Evolutionary conservation across 2,888 invertebrate genomes (phyloP), one percentile per base, ranked within the genome.

Genomic region (Punctoribates punctum): DNA sequence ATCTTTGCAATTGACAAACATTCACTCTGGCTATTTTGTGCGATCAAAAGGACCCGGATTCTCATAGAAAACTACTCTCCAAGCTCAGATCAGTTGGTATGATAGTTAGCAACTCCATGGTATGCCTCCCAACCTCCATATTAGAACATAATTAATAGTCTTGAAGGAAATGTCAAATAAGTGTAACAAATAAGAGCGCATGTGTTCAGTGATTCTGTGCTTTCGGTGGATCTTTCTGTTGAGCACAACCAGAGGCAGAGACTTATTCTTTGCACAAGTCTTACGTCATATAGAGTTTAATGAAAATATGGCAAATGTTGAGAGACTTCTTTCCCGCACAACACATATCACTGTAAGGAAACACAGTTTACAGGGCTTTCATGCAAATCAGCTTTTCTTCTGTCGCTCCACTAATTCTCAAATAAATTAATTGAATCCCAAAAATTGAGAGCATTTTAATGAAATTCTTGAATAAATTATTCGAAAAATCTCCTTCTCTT

Each of bases 101-200:
- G 2, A 23, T 23, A 25, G 9, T n/a, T 20, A 51, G n/a, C 6
- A 11, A 25, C 57, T 23, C 20, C 57, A 57, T 57, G 34, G 17
- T 27, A n/a, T 20, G 8, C 27, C 62, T 15, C 62, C 62, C 15
- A 34, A 17, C 62, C 62, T 62, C 34, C 29, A 20, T 27, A 29
- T 27, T 29, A 29, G 27, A 27, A 62, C 62, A 62, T 62, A 25
- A 29, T 62, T 62, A 62, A 34, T 62, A 62, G 62, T 62, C 15
- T 57, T 60, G 60, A 62, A 62, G 62, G 29, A 62, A 62, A 62
- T 62, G 62, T 62, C 62, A 62, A n/a, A 62, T 62, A 34, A 29
- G 15, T 34, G 62, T n/a, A 54, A 23, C n/a, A 23, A 54, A 20
- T 20, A 13, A 54, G 54, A 62, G 62, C 62, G 62, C 62, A 62